A percentile compares a stretch with the other conserved stretches of the same genome.
Evolutionary conservation across 30 jellyfish, hydroid and myxozoan species (phyloP).

Genomic region (Turritopsis dohrnii): DNA sequence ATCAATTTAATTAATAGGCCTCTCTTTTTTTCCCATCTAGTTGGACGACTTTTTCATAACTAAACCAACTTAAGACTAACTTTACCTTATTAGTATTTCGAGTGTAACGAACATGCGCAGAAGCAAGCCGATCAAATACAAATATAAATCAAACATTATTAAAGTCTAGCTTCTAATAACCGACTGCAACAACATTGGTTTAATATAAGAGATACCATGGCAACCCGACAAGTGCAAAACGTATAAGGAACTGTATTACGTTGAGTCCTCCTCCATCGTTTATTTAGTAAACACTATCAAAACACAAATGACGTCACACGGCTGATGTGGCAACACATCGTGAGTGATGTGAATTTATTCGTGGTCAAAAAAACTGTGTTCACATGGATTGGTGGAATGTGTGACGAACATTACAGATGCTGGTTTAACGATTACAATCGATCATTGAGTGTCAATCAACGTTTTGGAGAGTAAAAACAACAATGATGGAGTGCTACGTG

Average conservation of each 20-base stretch:
- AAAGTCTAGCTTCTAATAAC: background rate
- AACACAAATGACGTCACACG: background rate
- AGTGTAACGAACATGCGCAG: conserved; percentile 16
- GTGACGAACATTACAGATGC: background rate
- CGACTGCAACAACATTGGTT: conserved; percentile 9
- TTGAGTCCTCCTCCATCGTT: background rate
- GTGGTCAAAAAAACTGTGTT: background rate
- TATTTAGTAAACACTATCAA: background rate
- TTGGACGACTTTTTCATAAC: background rate
- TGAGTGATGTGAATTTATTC: background rate
- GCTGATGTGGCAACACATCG: background rate
- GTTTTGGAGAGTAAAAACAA: background rate
- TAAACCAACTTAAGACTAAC: background rate
- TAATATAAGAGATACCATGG: background rate
- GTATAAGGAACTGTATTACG: background rate
- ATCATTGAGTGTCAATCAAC: background rate
- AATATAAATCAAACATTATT: conserved; percentile 9
- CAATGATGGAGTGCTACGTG: background rate
- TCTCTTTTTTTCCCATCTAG: background rate
- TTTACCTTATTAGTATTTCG: conserved; percentile 6
- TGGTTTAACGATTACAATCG: background rate
- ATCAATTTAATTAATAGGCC: background rate
- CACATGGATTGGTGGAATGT: background rate
- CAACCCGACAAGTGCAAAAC: background rate
- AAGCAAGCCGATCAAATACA: conserved; percentile 12